Evolutionary conservation across 2,888 invertebrate species (phyloP), one percentile per base, ranked within the genome.

Genomic region (Lithophane leautieri): DNA sequence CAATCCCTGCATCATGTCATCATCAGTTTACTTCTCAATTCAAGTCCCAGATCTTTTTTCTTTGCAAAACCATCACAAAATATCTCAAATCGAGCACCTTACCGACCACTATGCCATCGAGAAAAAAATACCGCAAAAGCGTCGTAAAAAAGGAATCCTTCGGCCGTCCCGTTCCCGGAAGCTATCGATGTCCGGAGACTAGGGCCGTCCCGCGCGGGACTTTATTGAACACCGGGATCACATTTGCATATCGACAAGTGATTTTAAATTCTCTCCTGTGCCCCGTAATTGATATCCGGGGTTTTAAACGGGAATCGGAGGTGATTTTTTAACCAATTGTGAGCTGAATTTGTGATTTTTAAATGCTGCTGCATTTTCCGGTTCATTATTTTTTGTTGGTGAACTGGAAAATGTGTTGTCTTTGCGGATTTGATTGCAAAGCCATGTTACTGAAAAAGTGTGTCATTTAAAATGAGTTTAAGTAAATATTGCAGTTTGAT

Each of bases 221-320:
- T 86, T 81, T 89, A 92, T 92, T 88, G 92, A 93, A 91, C 91
- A 91, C 90, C 90, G 90, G 91, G 89, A 92, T 92, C 92, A 78
- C 91, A 95, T 95, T 95, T 95, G 94, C 95, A 95, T 95, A 94
- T 94, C 94, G 94, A 93, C 92, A 91, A 91, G 91, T 83, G 90
- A 89, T 90, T 91, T 91, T 89, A 90, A 91, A 89, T 89, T 87
- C 88, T 87, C 89, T 88, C 83, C 90, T 82, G 89, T 89, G 84
- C 84, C 81, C 83, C 88, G 89, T 92, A 93, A 94, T 94, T 93
- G 92, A 91, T 90, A 92, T 90, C 83, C 83, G 81, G 82, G 85
- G 82, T 66, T 84, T 80, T 73, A 73, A 78, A 84, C 87, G 86
- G 75, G 67, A 66, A 83, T 83, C 12, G 42, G 54, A 78, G 73